A percentile compares a stretch with the other conserved stretches of the same genome.
These are phyloP conservation scores for Zalophus californianus DNA, from an alignment of 2,797 vertebrate genomes.

Conservation along the genomic window DNA sequence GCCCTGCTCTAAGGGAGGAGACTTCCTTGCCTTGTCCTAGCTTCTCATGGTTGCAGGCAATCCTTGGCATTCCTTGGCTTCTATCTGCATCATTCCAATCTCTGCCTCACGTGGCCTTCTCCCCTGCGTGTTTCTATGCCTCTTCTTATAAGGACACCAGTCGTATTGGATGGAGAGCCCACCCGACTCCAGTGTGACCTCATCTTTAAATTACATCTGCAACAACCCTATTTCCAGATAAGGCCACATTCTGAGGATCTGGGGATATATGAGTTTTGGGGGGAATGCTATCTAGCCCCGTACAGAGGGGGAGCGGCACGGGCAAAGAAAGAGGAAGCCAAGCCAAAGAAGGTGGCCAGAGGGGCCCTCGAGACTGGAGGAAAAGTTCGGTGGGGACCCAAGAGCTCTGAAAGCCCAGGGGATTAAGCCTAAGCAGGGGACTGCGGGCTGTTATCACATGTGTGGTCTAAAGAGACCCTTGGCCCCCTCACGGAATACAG, in stretches of 20 bases:
- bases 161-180: neutral
- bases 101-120: neutral
- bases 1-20: neutral
- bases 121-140: neutral
- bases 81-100: accelerated
- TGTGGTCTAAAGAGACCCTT: neutral
- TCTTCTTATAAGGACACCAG: neutral
- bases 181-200: too few species aligned
- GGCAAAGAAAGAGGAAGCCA: neutral
- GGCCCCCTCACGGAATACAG: accelerated
- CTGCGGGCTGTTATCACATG: neutral
- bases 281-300: neutral
- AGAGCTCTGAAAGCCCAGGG: neutral
- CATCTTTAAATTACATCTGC: neutral
- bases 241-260: neutral
- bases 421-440: neutral
- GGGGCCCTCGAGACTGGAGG: neutral
- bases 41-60: neutral
- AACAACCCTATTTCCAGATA: neutral
- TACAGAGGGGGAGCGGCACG: accelerated
- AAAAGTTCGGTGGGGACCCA: neutral
- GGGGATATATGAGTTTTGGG: neutral
- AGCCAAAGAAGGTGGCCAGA: neutral
- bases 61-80: neutral
- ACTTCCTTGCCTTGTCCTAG: neutral